Base-by-base conservation (phyloP, 2,888 invertebrate species). In the Listrodromus nycthemerus region DNA sequence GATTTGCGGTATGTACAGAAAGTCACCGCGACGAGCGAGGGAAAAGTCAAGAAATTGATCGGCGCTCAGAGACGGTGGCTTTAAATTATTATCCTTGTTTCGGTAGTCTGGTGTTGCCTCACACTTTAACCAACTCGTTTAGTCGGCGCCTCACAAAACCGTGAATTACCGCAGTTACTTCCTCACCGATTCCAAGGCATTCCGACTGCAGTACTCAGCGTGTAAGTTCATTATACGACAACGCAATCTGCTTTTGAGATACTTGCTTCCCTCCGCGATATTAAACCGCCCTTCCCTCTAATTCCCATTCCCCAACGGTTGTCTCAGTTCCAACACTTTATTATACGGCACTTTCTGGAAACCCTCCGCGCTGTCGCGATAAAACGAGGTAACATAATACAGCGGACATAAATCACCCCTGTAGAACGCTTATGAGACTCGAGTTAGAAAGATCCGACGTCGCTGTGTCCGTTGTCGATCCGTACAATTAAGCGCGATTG, bases 201-300 rank as follows among this genome's bases (percentile, higher is more conserved):
- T 30, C n/a, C 58, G 27, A 61, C 16, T 27, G 16, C 16, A 1
- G 30, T 16, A 1, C 58, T 30, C 30, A 13, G 10, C 27, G 58
- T 61, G 30, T 16, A 27, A 61, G 27, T 4, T 61, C 27, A 61
- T 61, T 61, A 27, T 27, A 30, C 58, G 58, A 61, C 4, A 61
- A 30, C 30, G 27, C 58, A 61, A 61, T 61, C 58, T 61, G 30
- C 58, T 27, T 61, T 61, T 30, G 58, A 61, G 27, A 27, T 13
- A 61, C 30, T 61, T 61, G 30, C 30, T 61, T 27, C 27, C 30
- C 30, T 30, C 30, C 5, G 16, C 58, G 27, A 61, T 61, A 61
- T 61, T 61, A 27, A 27, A 27, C 13, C 58, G 27, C 16, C 27
- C 27, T 16, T 61, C 58, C 30, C 58, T 30, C 27, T 2, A 61